Evolutionary conservation across 2,113 vertebrate genomes (phyloP).

Genomic region (Antechinus stuartii): DNA sequence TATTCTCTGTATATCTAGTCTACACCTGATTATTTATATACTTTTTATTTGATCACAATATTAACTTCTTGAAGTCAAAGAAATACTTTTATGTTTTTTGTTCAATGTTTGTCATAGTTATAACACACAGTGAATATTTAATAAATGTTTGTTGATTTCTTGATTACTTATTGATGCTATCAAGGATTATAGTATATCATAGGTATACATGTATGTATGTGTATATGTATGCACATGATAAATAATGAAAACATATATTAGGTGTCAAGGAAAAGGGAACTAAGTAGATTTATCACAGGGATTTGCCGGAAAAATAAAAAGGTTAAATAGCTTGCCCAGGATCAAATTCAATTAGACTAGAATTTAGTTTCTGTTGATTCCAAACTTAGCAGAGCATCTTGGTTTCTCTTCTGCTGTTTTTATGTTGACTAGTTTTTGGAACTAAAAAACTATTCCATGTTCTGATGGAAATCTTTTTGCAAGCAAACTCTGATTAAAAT

Average conservation of each 20-base stretch:
- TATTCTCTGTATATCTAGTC: not conserved
- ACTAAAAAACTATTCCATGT: not conserved
- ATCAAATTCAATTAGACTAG: not conserved
- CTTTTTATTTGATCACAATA: not conserved
- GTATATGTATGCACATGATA: too few relatives aligned
- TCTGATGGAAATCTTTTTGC: not conserved
- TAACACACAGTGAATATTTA: not conserved
- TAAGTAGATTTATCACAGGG: not conserved
- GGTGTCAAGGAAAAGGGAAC: not conserved
- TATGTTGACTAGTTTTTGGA: not conserved
- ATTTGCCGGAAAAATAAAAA: not conserved
- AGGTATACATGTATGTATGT: too few relatives aligned
- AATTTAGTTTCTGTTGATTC: not conserved
- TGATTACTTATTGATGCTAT: too few relatives aligned
- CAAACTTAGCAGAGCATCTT: not conserved
- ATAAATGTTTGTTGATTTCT: too few relatives aligned
- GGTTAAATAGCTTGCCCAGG: not conserved
- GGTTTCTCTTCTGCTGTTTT: not conserved
- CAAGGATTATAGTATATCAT: not conserved
- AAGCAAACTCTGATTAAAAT: not conserved
- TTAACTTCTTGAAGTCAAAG: not conserved
- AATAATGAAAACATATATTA: too few relatives aligned
- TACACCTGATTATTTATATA: not conserved
- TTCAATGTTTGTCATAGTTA: not conserved
- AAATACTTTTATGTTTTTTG: not conserved